Evolutionary conservation across 2,797 vertebrate genomes (phyloP), one percentile per base, ranked within the genome.

Genomic region (Gallirallus australis): DNA sequence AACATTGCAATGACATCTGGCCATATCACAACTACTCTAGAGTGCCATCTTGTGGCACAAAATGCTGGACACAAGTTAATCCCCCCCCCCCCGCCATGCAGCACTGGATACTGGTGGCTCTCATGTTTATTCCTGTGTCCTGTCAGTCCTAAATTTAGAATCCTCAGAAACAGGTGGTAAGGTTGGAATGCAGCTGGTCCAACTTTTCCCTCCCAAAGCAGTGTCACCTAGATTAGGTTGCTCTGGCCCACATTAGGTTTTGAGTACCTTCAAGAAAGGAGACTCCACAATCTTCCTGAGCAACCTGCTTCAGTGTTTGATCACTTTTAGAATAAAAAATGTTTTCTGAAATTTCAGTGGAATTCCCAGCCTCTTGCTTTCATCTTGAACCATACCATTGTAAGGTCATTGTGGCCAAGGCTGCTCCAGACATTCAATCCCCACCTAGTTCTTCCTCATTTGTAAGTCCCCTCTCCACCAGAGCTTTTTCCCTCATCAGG

Each of bases 31-130:
- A 48, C 78, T 96, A 86, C 94, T 97, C 85, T 81, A 47, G 59
- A 86, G 59, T 92, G 94, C 68, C 96, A 95, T 90, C 96, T 93
- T 83, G 75, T 96, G 94, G 76, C 82, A 80, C 21, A 64, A 25
- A 11, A 8, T 59, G 12, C 75, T 81, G 50, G 27, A 8, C 31
- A 37, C 5, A 25, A 23, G 8, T 50, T 50, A 10, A 20, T n/a
- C 6, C 28, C 20, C 35, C 24, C 35, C 33, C 7, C 33, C 35
- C 35, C n/a, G n/a, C 42, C 42, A 5, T 7, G 35, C 17, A 59
- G 16, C 12, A 8, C 27, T 48, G 25, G 8, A 19, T 12, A 16
- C 18, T 31, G 15, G 20, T 28, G 16, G 23, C 13, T 48, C 53
- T 48, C 33, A 8, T 37, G 17, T 35, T 54, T 72, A 24, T 70